Conservation (phyloP, 2,888 invertebrate species). For the Spicauda simplicius region DNA sequence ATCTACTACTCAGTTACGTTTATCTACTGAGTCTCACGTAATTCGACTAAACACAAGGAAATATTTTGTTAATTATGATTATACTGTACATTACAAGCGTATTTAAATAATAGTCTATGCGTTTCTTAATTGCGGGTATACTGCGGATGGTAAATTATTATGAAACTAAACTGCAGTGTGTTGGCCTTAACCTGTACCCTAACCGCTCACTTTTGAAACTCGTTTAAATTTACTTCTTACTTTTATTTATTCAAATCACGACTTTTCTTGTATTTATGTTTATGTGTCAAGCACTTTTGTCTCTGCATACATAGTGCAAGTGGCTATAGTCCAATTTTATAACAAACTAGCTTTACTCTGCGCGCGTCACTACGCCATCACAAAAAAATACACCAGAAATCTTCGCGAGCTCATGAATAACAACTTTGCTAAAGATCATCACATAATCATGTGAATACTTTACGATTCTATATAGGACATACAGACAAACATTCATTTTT, state of each 20-base stretch:
- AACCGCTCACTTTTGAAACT: slow-evolving; percentile 49
- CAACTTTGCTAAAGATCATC: too few species aligned
- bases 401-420: too few species aligned
- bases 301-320: too few species aligned
- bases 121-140: slow-evolving; percentile 8
- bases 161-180: slow-evolving; percentile 23
- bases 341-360: too few species aligned
- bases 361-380: too few species aligned
- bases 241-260: not conserved
- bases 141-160: slow-evolving; percentile 32
- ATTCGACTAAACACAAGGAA: not conserved
- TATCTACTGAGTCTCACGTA: not conserved
- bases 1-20: not conserved
- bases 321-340: too few species aligned
- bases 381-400: too few species aligned
- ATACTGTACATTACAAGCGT: not conserved
- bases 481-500: too few species aligned
- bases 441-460: too few species aligned
- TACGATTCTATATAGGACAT: too few species aligned
- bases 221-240: slow-evolving; percentile 9
- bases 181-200: slow-evolving; percentile 48
- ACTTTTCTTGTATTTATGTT: not conserved
- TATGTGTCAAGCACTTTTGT: too few species aligned
- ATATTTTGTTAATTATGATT: not conserved
- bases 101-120: slow-evolving; percentile 11